These are phyloP conservation scores for Agrilus mali DNA, from an alignment of 2,888 invertebrate species.

Conservation along the genomic window DNA sequence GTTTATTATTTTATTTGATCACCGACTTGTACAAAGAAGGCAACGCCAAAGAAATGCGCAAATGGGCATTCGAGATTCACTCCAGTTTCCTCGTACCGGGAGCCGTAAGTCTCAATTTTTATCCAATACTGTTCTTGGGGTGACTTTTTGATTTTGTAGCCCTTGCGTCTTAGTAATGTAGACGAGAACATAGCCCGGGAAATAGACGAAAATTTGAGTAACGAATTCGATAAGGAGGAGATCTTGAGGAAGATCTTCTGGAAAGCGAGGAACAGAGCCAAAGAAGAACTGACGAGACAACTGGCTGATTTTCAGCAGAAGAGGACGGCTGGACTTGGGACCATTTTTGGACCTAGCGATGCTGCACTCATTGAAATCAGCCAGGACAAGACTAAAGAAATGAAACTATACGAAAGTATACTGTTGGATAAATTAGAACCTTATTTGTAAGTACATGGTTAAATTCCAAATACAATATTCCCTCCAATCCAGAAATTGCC, in stretches of 20 bases:
- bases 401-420: constrained; percentile 59
- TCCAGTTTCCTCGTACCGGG: constrained; percentile 88
- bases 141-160: constrained; percentile 42
- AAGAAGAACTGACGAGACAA: constrained; percentile 68
- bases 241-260: constrained; percentile 78
- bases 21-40: constrained; percentile 84
- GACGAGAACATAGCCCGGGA: constrained; percentile 82
- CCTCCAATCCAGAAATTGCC: too few relatives aligned
- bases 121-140: not conserved
- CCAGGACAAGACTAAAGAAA: constrained; percentile 65
- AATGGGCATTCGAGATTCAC: constrained; percentile 99
- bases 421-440: constrained; percentile 61
- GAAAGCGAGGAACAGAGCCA: constrained; percentile 74
- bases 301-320: constrained; percentile 74
- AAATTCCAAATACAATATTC: too few relatives aligned
- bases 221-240: constrained; percentile 83
- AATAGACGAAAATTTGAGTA: constrained; percentile 74
- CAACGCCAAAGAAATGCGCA: constrained; percentile 78
- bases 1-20: constrained; percentile 69
- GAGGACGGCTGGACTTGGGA: constrained; percentile 77
- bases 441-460: constrained; percentile 41
- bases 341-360: constrained; percentile 81
- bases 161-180: constrained; percentile 63
- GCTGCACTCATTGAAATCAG: constrained; percentile 65
- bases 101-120: constrained; percentile 47